Evolutionary conservation across 1,140 invertebrate genomes (phyloP).

Genomic region (Batillaria attramentaria): DNA sequence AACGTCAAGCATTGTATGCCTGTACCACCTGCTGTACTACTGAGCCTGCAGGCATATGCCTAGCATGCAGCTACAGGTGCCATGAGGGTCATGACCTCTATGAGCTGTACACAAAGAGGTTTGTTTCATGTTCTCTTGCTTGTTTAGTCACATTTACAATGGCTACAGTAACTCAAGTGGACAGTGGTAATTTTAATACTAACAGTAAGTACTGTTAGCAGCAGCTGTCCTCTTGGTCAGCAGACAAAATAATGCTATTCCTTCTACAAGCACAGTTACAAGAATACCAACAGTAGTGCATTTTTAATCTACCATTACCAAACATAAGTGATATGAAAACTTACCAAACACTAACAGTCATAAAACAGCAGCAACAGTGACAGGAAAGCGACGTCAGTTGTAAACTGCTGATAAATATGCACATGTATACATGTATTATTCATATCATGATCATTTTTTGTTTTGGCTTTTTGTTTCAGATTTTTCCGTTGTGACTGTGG

Average conservation of each 20-base stretch:
- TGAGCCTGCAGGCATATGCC: slow-evolving; percentile 87
- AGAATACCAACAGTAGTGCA: too few species aligned
- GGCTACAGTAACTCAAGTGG: not conserved
- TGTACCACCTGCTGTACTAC: slow-evolving; percentile 89
- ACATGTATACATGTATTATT: not conserved
- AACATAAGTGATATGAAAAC: too few species aligned
- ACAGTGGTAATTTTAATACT: not conserved
- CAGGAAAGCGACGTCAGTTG: too few species aligned
- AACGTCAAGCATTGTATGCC: slow-evolving; percentile 94
- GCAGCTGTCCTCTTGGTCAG: too few species aligned
- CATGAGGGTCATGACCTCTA: slow-evolving; percentile 96
- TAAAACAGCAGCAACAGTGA: too few species aligned
- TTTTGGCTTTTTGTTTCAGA: slow-evolving; percentile 67
- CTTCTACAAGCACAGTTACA: too few species aligned
- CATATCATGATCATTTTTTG: not conserved
- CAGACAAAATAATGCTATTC: too few species aligned
- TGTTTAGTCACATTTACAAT: too few species aligned
- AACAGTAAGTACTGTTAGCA: too few species aligned
- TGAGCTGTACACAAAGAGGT: slow-evolving; percentile 97
- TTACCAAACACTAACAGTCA: too few species aligned
- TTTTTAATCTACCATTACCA: too few species aligned
- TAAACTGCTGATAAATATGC: not conserved
- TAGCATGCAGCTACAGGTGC: slow-evolving; percentile 95
- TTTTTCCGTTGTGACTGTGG: slow-evolving; percentile 98
- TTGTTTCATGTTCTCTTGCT: too few species aligned